A percentile compares a stretch with the other conserved stretches of the same genome.
These are phyloP conservation scores for Ypsolopha scabrella DNA, from an alignment of 2,888 invertebrate genomes.

Conservation along the genomic window DNA sequence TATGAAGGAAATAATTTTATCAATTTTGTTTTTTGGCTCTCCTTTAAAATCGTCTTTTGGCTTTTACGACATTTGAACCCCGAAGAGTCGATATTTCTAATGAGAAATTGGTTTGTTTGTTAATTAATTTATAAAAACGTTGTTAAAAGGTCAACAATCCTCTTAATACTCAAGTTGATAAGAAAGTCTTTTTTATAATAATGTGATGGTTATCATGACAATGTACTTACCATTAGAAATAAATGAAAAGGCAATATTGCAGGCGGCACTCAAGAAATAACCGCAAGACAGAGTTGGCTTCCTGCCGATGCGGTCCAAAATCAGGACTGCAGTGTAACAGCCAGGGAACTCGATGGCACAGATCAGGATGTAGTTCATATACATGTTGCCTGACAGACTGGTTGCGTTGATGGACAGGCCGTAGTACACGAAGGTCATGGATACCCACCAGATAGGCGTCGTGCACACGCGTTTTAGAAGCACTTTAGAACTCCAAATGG, in stretches of 20 bases:
- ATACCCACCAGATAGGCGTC: slow-evolving; percentile 83
- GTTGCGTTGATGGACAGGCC: slow-evolving; percentile 84
- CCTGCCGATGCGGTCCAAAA: slow-evolving; percentile 74
- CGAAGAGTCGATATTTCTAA: no score
- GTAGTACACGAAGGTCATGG: slow-evolving; percentile 83
- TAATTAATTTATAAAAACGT: no score
- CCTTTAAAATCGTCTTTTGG: no score
- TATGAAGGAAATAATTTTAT: no score
- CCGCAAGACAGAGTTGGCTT: slow-evolving; percentile 70
- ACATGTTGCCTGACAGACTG: slow-evolving; percentile 77
- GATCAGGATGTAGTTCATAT: slow-evolving; percentile 78
- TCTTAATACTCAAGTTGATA: not conserved
- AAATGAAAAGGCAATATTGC: slow-evolving; percentile 47
- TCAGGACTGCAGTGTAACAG: slow-evolving; percentile 69
- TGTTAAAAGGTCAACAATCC: no score
- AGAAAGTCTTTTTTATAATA: not conserved
- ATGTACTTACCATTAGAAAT: slow-evolving; percentile 61
- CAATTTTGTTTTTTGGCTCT: no score
- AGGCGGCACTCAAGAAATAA: slow-evolving; percentile 70
- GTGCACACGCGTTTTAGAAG: slow-evolving; percentile 70
- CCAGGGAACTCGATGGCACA: slow-evolving; percentile 79
- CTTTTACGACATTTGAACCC: no score
- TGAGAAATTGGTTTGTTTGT: no score
- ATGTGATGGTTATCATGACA: not conserved
- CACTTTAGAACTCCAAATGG: slow-evolving; percentile 58